phyloP scores from a whole-genome alignment of 2,888 invertebrate species.

The Aphodius sticticus region DNA sequence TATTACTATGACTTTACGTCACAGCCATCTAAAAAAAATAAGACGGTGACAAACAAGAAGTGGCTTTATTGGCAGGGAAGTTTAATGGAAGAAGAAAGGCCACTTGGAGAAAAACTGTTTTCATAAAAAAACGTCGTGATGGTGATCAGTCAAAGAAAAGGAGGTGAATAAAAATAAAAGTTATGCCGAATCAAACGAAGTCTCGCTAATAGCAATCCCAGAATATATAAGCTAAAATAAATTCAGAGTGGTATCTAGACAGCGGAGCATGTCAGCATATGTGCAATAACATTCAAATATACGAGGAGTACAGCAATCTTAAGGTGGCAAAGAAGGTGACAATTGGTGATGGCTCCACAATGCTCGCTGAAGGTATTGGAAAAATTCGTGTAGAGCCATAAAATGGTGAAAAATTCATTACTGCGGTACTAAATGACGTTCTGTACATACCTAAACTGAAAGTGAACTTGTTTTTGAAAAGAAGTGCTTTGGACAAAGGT shows the following conservation, averaged over 20 bases:
- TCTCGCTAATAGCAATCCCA: no score
- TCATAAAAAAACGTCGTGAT: background rate
- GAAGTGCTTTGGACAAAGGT: slow-evolving; percentile 12
- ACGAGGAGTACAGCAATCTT: no score
- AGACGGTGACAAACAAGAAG: no score
- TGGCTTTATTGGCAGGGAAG: slow-evolving; percentile 19
- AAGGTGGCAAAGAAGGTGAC: background rate
- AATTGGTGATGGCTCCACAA: background rate
- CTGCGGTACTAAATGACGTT: no score
- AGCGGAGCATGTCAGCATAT: no score
- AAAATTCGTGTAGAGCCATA: background rate
- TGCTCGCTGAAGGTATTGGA: slow-evolving; percentile 10
- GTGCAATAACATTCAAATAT: no score
- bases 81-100: background rate
- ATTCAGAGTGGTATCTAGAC: no score
- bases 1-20: no score
- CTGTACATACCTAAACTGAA: slow-evolving; percentile 6
- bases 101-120: background rate
- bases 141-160: background rate
- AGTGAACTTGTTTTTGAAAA: slow-evolving; percentile 5
- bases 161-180: background rate
- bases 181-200: no score
- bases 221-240: no score
- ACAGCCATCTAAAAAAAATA: no score
- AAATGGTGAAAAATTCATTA: background rate